phyloP scores from a whole-genome alignment of 64 coral and sea anemone species.

The Hydrozoanthus tunicans region DNA sequence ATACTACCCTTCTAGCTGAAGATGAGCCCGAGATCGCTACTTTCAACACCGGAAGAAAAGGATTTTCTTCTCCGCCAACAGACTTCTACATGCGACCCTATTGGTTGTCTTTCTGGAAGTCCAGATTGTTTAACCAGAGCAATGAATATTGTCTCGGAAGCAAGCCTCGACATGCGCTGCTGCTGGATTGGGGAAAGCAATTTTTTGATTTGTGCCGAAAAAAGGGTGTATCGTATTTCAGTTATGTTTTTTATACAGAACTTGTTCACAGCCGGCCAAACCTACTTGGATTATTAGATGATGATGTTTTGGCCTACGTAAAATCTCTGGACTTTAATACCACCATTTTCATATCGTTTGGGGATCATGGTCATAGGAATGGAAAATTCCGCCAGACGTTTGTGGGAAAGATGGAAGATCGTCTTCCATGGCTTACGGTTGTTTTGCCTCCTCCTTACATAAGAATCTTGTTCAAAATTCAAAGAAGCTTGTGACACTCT shows the following conservation, averaged over 20 bases:
- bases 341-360: conserved; percentile 20
- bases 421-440: conserved; percentile 34
- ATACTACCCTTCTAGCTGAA: conserved; percentile 32
- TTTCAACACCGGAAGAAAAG: conserved; percentile 45
- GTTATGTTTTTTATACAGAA: conserved; percentile 51
- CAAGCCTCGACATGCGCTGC: conserved; percentile 7
- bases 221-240: conserved; percentile 12
- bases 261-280: conserved; percentile 32
- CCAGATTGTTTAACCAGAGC: conserved; percentile 8
- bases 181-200: conserved; percentile 28
- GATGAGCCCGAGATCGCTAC: conserved; percentile 28
- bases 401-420: conserved; percentile 47
- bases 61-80: conserved; percentile 17
- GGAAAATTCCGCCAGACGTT: conserved; percentile 49
- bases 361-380: conserved; percentile 41
- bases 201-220: conserved; percentile 29
- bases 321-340: conserved; percentile 22
- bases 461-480: conserved; percentile 30
- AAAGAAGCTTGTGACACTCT: conserved; percentile 10
- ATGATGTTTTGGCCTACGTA: conserved; percentile 18
- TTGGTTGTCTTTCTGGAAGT: conserved; percentile 40
- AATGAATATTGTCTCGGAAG: conserved; percentile 44
- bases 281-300: conserved; percentile 28
- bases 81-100: conserved; percentile 55
- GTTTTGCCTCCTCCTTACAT: conserved; percentile 3